Base-by-base conservation (phyloP, 2,888 invertebrate species). In the Orthosia incerta region DNA sequence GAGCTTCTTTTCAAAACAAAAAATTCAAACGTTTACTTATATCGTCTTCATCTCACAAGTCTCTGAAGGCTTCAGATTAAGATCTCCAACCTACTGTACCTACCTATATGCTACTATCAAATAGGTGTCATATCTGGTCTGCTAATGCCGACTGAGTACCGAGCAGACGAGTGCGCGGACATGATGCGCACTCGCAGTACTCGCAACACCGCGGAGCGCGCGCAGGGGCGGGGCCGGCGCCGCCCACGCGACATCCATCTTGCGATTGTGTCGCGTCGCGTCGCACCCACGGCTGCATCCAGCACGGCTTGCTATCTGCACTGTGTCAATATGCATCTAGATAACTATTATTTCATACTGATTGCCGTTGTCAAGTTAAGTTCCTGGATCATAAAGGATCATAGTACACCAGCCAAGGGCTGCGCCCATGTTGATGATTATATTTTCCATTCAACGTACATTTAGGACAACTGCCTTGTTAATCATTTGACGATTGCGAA, bases 241-340 rank as follows among this genome's bases (percentile, higher is more conserved):
- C 84, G 86, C 86, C 85, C 76, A 73, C 76, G 73, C 68, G 64
- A 46, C 72, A 73, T 71, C 85, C 86, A 86, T 79, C 76, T 82
- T 86, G 86, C 57, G 31, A 65, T 65, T 78, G 74, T 83, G 83
- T 83, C 80, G 67, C 80, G 13, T 20, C 59, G 59, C 59, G 39
- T 39, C 59, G 75, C 74, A 74, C 73, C 79, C 72, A 73, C 73
- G 62, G 55, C 62, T 66, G 53, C 65, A 65, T 18, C 50, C 48
- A 64, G 57, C 20, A 46, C 26, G 57, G 56, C 62, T 46, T 50
- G 57, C 16, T 50, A 26, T 56, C 65, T 51, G 71, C 57, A 66
- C 77, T 45, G 18, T 23, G 46, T 46, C 59, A 23, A 23, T 39
- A n/a, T n/a, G 45, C 26, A 60, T 23, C 39, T 50, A 39, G 48